Evolutionary conservation across 2,888 invertebrate genomes (phyloP).

Genomic region (Erpobdella octoculata): DNA sequence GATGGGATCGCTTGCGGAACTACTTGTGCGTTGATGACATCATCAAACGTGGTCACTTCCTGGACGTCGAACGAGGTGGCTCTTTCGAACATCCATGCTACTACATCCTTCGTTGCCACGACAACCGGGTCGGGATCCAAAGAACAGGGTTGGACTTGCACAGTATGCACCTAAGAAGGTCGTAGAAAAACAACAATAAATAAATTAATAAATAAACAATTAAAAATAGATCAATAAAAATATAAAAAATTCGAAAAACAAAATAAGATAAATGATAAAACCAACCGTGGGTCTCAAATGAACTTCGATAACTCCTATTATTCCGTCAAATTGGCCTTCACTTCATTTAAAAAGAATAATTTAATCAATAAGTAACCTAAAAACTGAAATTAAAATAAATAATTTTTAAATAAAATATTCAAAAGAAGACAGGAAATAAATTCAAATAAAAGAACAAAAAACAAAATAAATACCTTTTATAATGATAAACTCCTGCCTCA

Average conservation of each 20-base stretch:
- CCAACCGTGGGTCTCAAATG: constrained; percentile 47
- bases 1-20: neutral
- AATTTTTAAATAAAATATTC: neutral
- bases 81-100: constrained; percentile 50
- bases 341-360: too few relatives aligned
- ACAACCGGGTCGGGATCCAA: constrained; percentile 48
- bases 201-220: neutral
- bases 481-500: constrained; percentile 50
- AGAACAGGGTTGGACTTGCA: constrained; percentile 42
- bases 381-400: constrained; percentile 3
- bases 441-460: neutral
- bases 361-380: too few relatives aligned
- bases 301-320: constrained; percentile 50
- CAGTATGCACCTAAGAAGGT: constrained; percentile 45
- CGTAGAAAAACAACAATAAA: neutral
- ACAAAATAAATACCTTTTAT: constrained; percentile 37
- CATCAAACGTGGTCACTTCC: constrained; percentile 41
- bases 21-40: constrained; percentile 23
- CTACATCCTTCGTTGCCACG: constrained; percentile 47
- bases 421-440: neutral
- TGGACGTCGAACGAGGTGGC: constrained; percentile 41
- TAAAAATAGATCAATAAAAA: neutral
- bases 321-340: constrained; percentile 33
- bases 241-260: neutral
- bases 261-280: neutral